Evolutionary conservation across 2,797 vertebrate genomes (phyloP), one percentile per base, ranked within the genome.

Genomic region (Myripristis jacobus): DNA sequence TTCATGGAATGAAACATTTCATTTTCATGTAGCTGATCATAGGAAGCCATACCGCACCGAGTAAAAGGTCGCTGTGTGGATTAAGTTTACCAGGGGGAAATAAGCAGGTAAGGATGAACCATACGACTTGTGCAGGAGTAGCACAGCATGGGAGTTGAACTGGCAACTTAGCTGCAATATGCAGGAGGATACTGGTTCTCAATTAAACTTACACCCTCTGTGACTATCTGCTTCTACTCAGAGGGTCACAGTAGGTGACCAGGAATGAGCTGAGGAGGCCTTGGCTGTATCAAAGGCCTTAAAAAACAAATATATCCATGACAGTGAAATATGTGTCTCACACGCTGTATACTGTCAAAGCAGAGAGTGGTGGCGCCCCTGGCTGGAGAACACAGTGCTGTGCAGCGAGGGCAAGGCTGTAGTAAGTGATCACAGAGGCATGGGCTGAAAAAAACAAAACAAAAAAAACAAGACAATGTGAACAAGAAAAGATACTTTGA

Each of bases 1-100:
- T 75, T 75, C 21, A 52, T 38, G 71, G 71, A 86, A 65, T 65
- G 48, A 75, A 66, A 66, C 27, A 66, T 86, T 78, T 82, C 48
- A 81, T 79, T 82, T 84, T 46, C 57, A 47, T 48, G 25, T 0
- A 10, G 13, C 44, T 51, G 41, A 46, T 47, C 52, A 34, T n/a
- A 60, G 44, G 52, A 15, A 15, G 68, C 38, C n/a, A 47, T 11
- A 44, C 15, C 46, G 11, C 18, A 38, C 34, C 2, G 8, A 18
- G 19, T 9, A 29, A 19, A 31, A 31, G 29, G 6, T 3, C 29
- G 6, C 29, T 6, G 3, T 18, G 52, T 72, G 76, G 24, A 41
- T 31, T 43, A 52, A 1, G n/a, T 73, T 51, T 13, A 12, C 11
- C 16, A n/a, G 24, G 19, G 48, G 34, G 53, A 52, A 52, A 52